phyloP scores from a whole-genome alignment of 2,888 invertebrate genomes.

The Pogonocherus hispidulus region DNA sequence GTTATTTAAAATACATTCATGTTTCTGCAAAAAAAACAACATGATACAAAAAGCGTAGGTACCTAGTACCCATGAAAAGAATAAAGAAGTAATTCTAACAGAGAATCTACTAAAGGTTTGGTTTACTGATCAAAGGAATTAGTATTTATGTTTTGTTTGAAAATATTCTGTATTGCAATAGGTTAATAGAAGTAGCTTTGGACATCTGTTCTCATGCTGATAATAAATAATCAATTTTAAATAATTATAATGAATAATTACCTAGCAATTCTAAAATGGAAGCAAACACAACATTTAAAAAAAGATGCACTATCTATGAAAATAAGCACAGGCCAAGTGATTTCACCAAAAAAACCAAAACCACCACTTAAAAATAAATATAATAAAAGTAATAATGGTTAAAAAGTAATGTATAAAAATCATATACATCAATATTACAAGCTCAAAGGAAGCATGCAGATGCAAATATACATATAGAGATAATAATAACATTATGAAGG shows the following conservation, averaged over 20 bases:
- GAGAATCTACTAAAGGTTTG: not conserved
- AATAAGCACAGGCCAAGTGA: slow-evolving; percentile 40
- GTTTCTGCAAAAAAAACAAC: slow-evolving; percentile 61
- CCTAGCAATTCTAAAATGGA: slow-evolving; percentile 8
- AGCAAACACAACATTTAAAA: slow-evolving; percentile 24
- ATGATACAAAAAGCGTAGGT: slow-evolving; percentile 1
- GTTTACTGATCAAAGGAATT: not conserved
- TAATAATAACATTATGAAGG: slow-evolving; percentile 19
- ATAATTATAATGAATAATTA: not conserved
- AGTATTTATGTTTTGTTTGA: not conserved
- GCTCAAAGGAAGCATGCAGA: slow-evolving; percentile 23
- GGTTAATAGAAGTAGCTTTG: not conserved
- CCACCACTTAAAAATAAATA: slow-evolving; percentile 25
- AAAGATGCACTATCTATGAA: slow-evolving; percentile 35
- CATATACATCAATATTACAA: slow-evolving; percentile 18
- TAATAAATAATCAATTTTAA: not conserved
- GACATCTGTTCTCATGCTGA: too few relatives aligned
- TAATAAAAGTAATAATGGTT: slow-evolving; percentile 17
- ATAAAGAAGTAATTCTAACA: not conserved
- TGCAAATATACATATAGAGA: slow-evolving; percentile 15
- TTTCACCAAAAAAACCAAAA: slow-evolving; percentile 38
- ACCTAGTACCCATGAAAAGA: not conserved
- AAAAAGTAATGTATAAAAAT: slow-evolving; percentile 16
- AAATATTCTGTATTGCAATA: not conserved
- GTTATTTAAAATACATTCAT: slow-evolving; percentile 63